Evolutionary conservation across 1,140 invertebrate species (phyloP), one percentile per base, ranked within the genome.

Genomic region (Diploscapter pachys): DNA sequence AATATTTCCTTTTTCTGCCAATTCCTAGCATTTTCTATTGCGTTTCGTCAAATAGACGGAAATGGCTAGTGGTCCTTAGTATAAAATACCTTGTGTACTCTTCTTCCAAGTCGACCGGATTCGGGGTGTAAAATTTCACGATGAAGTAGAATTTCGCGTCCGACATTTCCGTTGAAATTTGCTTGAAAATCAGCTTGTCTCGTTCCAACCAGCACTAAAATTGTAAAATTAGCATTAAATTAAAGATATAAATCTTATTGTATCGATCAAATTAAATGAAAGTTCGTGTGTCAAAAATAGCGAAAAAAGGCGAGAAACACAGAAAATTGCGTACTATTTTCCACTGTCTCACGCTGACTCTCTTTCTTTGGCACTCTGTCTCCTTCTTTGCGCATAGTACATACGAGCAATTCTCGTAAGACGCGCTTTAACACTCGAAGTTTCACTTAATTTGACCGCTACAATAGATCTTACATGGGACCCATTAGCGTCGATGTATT

Each of bases 91-190:
- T 89, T 2, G 96, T 99, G 87, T 95, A 97, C 87, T 99, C 96
- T 88, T 99, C 96, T 87, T 99, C 96, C 55, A 99, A 89, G 82
- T 97, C 92, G 51, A 93, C 91, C 9, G 96, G 96, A 89, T 98
- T 96, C 5, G 96, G 95, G 2, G 95, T 96, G 89, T 98, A 99
- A 89, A 99, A 99, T 89, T 99, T 99, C 68, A 98, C 94, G 78
- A 86, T 86, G 85, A 89, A 89, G 61, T 86, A 85, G 52, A 96
- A 95, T 68, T 93, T 88, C 64, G 93, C 92, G 87, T 95, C 93
- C 79, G 92, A 89, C 81, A 94, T 89, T 0, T 92, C 92, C 5
- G 94, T 89, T n/a, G 93, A 93, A 59, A 99, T 90, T 89, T 99
- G 96, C 75, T 95, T 90, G 79, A 93, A 91, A 85, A 99, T 91